These are phyloP conservation scores for Nestor notabilis DNA, from an alignment of 2,113 vertebrate genomes.

Conservation along the genomic window DNA sequence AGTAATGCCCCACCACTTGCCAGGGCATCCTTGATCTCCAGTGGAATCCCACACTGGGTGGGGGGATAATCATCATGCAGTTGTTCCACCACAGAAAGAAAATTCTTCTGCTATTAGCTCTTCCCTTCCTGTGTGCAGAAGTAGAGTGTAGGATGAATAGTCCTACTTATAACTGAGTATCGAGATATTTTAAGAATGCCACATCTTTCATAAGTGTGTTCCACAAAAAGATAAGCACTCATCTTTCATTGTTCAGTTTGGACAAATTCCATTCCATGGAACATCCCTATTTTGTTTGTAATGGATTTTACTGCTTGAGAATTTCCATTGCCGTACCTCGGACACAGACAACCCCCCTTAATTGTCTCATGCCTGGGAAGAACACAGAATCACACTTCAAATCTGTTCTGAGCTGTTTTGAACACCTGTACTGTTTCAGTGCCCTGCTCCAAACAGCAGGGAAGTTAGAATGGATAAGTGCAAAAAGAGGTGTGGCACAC, in stretches of 20 bases:
- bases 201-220: neutral
- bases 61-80: neutral
- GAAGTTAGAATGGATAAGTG: neutral
- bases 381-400: neutral
- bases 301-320: neutral
- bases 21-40: neutral
- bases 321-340: fast-evolving
- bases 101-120: slow-evolving; percentile 16
- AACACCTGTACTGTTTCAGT: neutral
- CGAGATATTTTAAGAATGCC: neutral
- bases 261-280: neutral
- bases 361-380: neutral
- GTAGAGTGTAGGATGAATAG: neutral
- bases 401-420: neutral
- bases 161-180: neutral
- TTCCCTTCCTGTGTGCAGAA: slow-evolving; percentile 24
- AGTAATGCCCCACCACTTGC: neutral
- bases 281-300: neutral
- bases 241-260: neutral
- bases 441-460: neutral
- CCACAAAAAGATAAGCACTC: neutral
- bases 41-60: slow-evolving; percentile 6
- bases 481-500: neutral
- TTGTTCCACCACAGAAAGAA: neutral
- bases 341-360: too few species aligned